These are phyloP conservation scores for Trissolcus basalis DNA, from an alignment of 1,140 invertebrate genomes.

Conservation along the genomic window DNA sequence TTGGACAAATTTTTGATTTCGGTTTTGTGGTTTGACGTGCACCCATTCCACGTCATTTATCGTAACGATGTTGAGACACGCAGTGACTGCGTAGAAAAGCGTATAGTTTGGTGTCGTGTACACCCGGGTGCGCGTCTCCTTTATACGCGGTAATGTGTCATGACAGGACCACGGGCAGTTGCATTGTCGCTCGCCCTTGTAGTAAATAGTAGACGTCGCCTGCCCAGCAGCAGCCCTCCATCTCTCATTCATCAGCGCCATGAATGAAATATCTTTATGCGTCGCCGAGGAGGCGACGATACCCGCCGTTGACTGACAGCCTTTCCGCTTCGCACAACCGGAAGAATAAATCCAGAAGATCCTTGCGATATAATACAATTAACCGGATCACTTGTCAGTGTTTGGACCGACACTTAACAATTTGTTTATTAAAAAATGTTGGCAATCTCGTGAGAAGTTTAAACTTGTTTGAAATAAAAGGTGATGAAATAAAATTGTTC, in stretches of 20 bases:
- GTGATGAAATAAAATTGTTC: too few species aligned
- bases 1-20: too few species aligned
- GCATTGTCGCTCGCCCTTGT: conserved; percentile 56
- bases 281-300: conserved; percentile 23
- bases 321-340: conserved; percentile 31
- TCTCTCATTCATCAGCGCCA: conserved; percentile 45
- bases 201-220: conserved; percentile 55
- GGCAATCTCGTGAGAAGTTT: too few species aligned
- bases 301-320: conserved; percentile 18
- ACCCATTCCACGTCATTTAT: background rate
- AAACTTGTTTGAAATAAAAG: conserved; percentile 1
- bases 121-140: conserved; percentile 33
- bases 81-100: background rate
- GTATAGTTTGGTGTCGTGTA: conserved; percentile 20
- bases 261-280: conserved; percentile 56
- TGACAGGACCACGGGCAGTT: conserved; percentile 54
- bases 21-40: background rate
- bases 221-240: conserved; percentile 34
- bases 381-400: conserved; percentile 41
- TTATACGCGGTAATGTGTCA: conserved; percentile 60
- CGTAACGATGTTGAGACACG: background rate
- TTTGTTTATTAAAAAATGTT: too few species aligned
- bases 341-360: conserved; percentile 44
- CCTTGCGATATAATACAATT: conserved; percentile 32
- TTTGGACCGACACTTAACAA: conserved; percentile 31